These are phyloP conservation scores for Aleadryas rufinucha DNA, from an alignment of 2,113 vertebrate species.

Conservation along the genomic window DNA sequence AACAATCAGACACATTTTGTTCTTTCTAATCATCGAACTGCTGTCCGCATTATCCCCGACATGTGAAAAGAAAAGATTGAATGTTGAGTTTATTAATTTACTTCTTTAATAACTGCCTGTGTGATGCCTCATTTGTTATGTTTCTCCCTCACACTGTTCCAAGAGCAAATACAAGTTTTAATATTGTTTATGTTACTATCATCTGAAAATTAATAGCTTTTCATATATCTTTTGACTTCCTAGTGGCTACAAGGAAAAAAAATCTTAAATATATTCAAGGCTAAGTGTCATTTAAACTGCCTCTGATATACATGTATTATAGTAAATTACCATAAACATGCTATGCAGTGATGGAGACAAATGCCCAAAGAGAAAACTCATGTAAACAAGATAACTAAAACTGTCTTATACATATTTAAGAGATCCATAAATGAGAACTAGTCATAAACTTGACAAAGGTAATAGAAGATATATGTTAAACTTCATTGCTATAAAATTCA, in stretches of 20 bases:
- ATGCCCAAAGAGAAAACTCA: slow-evolving; percentile 62
- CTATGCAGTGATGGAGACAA: slow-evolving; percentile 65
- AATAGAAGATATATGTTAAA: slow-evolving; percentile 64
- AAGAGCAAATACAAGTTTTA: slow-evolving; percentile 49
- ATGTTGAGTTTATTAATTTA: slow-evolving; percentile 35
- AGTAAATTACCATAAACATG: slow-evolving; percentile 73
- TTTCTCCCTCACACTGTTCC: slow-evolving; percentile 6
- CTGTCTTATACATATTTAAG: slow-evolving; percentile 74
- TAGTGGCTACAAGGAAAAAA: slow-evolving; percentile 55
- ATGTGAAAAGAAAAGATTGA: slow-evolving; percentile 18
- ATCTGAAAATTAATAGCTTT: slow-evolving; percentile 70
- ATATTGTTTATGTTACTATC: slow-evolving; percentile 57
- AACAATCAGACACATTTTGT: slow-evolving; percentile 11
- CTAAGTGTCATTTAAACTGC: slow-evolving; percentile 71
- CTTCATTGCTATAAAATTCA: slow-evolving; percentile 60
- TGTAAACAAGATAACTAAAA: slow-evolving; percentile 73
- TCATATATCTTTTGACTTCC: slow-evolving; percentile 63
- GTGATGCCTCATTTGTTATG: slow-evolving; percentile 20
- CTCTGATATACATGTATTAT: slow-evolving; percentile 67
- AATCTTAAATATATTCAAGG: slow-evolving; percentile 65
- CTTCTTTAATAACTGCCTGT: slow-evolving; percentile 40
- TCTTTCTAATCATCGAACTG: neutral
- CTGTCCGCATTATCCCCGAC: neutral
- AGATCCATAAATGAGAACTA: slow-evolving; percentile 58
- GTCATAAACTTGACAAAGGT: slow-evolving; percentile 66